These are phyloP conservation scores for Rachycentron canadum DNA, from an alignment of 2,797 vertebrate genomes.

Conservation along the genomic window DNA sequence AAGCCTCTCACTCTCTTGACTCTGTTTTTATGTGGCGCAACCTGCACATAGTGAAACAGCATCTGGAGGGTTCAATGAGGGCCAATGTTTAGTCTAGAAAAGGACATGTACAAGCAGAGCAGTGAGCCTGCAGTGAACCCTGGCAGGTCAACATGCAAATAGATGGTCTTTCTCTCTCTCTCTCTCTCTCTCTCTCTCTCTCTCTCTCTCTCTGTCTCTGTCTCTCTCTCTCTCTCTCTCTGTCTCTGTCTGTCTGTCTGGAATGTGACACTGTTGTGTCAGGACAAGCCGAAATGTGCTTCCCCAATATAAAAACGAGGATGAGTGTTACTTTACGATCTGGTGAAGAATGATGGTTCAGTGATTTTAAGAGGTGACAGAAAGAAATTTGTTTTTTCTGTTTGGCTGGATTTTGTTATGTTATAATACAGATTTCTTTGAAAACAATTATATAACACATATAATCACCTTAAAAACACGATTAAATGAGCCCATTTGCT, in stretches of 20 bases:
- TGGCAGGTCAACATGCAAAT: not conserved
- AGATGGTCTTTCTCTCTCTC: no score
- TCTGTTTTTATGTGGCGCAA: slow-evolving; percentile 26
- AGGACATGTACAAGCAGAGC: slow-evolving; percentile 48
- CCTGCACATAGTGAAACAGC: slow-evolving; percentile 24
- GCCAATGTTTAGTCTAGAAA: slow-evolving; percentile 35
- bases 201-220: no score
- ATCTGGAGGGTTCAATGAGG: slow-evolving; percentile 63
- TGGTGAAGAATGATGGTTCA: slow-evolving; percentile 18
- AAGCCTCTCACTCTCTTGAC: slow-evolving; percentile 39
- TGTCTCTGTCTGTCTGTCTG: no score
- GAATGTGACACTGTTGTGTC: slow-evolving; percentile 62
- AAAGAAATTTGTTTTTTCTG: not conserved
- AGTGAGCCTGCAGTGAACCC: slow-evolving; percentile 29
- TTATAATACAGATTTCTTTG: not conserved
- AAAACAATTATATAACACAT: not conserved
- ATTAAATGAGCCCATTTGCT: not conserved
- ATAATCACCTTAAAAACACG: not conserved
- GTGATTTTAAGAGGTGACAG: slow-evolving; percentile 1
- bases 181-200: no score
- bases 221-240: no score
- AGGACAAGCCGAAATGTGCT: slow-evolving; percentile 37
- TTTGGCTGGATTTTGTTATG: not conserved
- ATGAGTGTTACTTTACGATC: slow-evolving; percentile 2
- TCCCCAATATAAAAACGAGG: slow-evolving; percentile 18